A percentile compares a stretch with the other conserved stretches of the same genome.
These are phyloP conservation scores for Antennarius striatus DNA, from an alignment of 2,113 vertebrate genomes.

Conservation along the genomic window DNA sequence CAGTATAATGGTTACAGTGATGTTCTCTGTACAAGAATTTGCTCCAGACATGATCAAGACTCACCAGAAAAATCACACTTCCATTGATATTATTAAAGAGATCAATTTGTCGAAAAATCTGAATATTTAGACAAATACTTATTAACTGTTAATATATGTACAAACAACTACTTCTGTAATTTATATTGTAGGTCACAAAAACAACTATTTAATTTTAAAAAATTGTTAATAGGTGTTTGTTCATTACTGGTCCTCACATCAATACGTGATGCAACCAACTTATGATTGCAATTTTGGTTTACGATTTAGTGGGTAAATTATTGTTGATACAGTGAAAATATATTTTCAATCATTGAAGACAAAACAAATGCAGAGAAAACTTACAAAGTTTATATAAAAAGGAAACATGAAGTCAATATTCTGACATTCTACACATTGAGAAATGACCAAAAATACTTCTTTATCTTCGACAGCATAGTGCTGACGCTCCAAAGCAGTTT, in stretches of 20 bases:
- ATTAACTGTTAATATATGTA: too few relatives aligned
- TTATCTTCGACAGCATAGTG: constrained; percentile 16
- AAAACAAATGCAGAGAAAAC: constrained; percentile 41
- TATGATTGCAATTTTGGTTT: not conserved
- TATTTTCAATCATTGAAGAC: constrained; percentile 42
- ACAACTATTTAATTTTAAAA: too few relatives aligned
- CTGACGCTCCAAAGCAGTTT: not conserved
- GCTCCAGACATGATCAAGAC: too few relatives aligned
- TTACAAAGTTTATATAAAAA: constrained; percentile 54
- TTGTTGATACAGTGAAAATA: constrained; percentile 39
- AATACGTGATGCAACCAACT: not conserved
- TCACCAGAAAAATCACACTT: too few relatives aligned
- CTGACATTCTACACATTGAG: constrained; percentile 11
- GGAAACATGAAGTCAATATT: constrained; percentile 10
- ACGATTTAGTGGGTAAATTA: constrained; percentile 4
- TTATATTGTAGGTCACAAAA: too few relatives aligned
- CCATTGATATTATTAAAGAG: too few relatives aligned
- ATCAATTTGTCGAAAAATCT: too few relatives aligned
- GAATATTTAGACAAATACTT: too few relatives aligned
- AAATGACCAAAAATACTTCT: constrained; percentile 27
- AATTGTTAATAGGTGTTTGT: too few relatives aligned
- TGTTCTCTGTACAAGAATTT: too few relatives aligned
- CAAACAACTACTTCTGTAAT: too few relatives aligned
- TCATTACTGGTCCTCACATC: not conserved
- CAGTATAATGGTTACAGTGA: too few relatives aligned